Base-by-base conservation (phyloP, 2,797 vertebrate genomes). In the Carcharodon carcharias region DNA sequence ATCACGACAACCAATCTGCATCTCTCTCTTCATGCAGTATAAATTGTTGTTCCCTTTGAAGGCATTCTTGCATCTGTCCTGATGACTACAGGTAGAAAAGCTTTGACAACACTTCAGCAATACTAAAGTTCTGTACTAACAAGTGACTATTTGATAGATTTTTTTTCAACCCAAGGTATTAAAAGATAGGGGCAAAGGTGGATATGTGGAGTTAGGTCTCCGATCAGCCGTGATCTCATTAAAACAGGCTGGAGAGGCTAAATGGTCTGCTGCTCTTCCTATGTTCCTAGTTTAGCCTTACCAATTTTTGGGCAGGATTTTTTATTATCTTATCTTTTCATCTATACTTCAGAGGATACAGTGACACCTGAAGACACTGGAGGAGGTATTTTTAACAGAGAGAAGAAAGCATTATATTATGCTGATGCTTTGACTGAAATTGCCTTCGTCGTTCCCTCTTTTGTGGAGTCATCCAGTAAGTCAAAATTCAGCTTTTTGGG, bases 361-460 rank as follows among this genome's bases (percentile, higher is more conserved):
- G 96, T 97, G 96, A 97, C 97, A 96, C 97, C 98, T 61, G 98
- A 98, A 65, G 98, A 99, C 94, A 97, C 97, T 4, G 99, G 99
- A 65, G 99, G 99, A 3, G 98, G 97, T 16, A 97, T 99, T 97
- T 99, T 99, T 97, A 99, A 98, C 0, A 99, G 99, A 58, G 98
- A 99, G 97, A 98, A 97, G 97, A 98, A 98, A 91, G 98, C 98
- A 96, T 97, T 99, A 54, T 99, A 98, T 97, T 99, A 98, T 23
- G 98, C 98, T 0, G 98, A 99, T 91, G 98, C 98, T 93, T 98
- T 99, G 97, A 99, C 99, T 0, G 98, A 99, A 97, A 98, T 99
- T 40, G 98, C 98, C 96, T 99, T 99, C 96, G 98, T 99, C 71
- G 98, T 99, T 96, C 99, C 99, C 0, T 99, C 98, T 50, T 97